phyloP scores from a whole-genome alignment of 2,113 vertebrate genomes.

The Misgurnus mizolepis region DNA sequence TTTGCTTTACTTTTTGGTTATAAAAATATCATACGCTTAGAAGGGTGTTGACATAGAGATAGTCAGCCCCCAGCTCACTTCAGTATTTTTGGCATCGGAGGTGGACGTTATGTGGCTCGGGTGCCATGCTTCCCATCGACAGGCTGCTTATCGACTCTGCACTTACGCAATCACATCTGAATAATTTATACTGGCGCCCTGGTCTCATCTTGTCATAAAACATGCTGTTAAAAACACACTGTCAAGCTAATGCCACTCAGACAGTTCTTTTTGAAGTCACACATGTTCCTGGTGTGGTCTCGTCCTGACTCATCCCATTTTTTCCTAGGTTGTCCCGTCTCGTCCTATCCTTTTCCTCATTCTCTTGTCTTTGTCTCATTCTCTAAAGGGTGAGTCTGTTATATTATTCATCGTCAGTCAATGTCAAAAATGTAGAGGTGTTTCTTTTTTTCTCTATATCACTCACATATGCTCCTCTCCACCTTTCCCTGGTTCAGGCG shows the following conservation, averaged over 20 bases:
- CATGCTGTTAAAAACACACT: constrained; percentile 48
- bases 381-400: constrained; percentile 8
- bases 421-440: constrained; percentile 15
- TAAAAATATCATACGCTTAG: constrained; percentile 22
- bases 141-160: constrained; percentile 51
- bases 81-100: not conserved
- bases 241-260: constrained; percentile 47
- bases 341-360: constrained; percentile 21
- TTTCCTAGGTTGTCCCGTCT: not conserved
- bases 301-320: not conserved
- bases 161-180: constrained; percentile 59
- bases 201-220: constrained; percentile 54
- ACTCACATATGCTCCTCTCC: constrained; percentile 37
- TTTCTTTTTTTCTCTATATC: constrained; percentile 4
- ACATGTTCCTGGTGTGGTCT: not conserved
- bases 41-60: constrained; percentile 37
- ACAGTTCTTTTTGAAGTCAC: not conserved
- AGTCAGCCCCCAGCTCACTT: constrained; percentile 17
- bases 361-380: not conserved
- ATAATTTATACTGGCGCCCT: constrained; percentile 61
- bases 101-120: constrained; percentile 2
- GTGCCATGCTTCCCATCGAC: constrained; percentile 49
- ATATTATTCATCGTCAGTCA: not conserved
- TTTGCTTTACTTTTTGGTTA: constrained; percentile 2
- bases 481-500: constrained; percentile 64